Conservation (phyloP, 2,888 invertebrate species). For the Cartodere bifasciata region DNA sequence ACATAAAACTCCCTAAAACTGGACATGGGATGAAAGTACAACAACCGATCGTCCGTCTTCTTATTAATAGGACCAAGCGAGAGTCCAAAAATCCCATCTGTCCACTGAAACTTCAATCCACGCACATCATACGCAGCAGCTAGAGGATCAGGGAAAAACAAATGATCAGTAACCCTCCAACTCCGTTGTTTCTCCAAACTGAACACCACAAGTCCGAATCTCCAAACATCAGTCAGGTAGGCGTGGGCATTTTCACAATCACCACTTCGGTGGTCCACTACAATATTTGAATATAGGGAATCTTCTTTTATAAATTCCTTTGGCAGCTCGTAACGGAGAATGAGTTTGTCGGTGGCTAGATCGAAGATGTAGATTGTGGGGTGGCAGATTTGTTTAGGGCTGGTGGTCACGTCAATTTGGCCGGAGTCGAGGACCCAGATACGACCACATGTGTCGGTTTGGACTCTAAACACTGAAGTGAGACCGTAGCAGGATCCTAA, state of each 20-base stretch:
- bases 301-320: conserved; percentile 50
- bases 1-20: conserved; percentile 69
- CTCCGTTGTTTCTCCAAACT: conserved; percentile 44
- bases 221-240: conserved; percentile 59
- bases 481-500: conserved; percentile 50
- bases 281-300: conserved; percentile 53
- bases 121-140: conserved; percentile 63
- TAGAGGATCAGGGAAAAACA: conserved; percentile 59
- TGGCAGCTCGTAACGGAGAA: conserved; percentile 53
- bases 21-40: conserved; percentile 74
- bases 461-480: conserved; percentile 65
- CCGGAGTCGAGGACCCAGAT: conserved; percentile 76
- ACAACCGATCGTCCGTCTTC: conserved; percentile 42
- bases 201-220: conserved; percentile 25
- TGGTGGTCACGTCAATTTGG: conserved; percentile 54
- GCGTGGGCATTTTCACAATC: conserved; percentile 51
- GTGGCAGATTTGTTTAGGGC: conserved; percentile 55
- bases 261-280: conserved; percentile 46
- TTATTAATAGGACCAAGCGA: conserved; percentile 47
- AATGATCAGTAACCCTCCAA: conserved; percentile 57
- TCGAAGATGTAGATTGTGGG: conserved; percentile 64
- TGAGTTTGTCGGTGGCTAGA: conserved; percentile 44
- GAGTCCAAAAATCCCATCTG: conserved; percentile 68
- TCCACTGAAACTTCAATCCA: conserved; percentile 68
- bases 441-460: conserved; percentile 60